phyloP scores from a whole-genome alignment of 2,888 invertebrate genomes.

The Poecilus cupreus region DNA sequence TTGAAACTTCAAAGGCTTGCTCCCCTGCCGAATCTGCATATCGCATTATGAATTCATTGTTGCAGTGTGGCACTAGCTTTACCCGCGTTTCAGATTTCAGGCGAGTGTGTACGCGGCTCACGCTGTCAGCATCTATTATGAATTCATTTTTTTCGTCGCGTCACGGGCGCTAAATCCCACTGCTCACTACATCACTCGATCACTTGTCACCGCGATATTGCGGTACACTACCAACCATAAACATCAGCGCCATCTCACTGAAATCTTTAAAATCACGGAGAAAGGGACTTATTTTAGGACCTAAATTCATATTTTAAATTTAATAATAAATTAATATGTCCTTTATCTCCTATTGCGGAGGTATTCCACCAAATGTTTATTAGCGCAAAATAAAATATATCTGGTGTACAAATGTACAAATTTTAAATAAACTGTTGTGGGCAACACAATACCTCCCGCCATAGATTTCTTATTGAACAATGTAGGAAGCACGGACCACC shows the following conservation, averaged over 20 bases:
- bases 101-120: slow-evolving; percentile 2
- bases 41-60: slow-evolving; percentile 23
- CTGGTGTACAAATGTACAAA: no score
- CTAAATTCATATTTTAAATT: no score
- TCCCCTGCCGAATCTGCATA: not conserved
- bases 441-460: no score
- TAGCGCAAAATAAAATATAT: no score
- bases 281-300: no score
- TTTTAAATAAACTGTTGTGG: no score
- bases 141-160: slow-evolving; percentile 33
- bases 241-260: not conserved
- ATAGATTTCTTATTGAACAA: no score
- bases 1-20: not conserved
- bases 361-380: no score
- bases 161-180: not conserved
- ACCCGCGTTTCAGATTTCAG: not conserved
- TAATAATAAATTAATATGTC: no score
- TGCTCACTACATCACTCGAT: slow-evolving; percentile 20
- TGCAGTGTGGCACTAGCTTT: slow-evolving; percentile 18
- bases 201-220: slow-evolving; percentile 7
- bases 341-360: no score
- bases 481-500: no score
- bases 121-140: slow-evolving; percentile 41
- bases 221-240: not conserved
- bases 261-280: no score